Evolutionary conservation across 2,888 invertebrate species (phyloP), one percentile per base, ranked within the genome.

Genomic region (Theretra japonica): DNA sequence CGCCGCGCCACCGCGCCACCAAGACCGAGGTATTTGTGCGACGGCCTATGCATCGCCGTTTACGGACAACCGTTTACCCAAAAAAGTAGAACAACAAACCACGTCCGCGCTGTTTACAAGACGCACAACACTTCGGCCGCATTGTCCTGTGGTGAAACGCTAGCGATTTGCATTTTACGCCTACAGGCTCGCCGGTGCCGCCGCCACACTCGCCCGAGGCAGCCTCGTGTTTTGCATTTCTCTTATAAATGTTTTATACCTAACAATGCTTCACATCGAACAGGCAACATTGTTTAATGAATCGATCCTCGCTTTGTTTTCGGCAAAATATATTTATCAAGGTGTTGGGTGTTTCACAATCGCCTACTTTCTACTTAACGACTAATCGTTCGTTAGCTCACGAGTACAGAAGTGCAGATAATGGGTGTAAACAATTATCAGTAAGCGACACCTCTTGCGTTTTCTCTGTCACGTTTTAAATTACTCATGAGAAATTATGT

Each of bases 21-120:
- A 15, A 41, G 11, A 41, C 53, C 5, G 87, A 81, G 88, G 92
- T 88, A 92, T 91, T 89, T 89, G 86, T 85, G 91, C 92, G 92
- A 92, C 90, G 80, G 83, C 90, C 91, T 93, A 88, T 93, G 85
- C 88, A 83, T 76, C 79, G 75, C 94, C 93, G 88, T 91, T 89
- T 94, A 93, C 83, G 94, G 93, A 83, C 82, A 83, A 88, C 86
- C 88, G 88, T 90, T 93, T 90, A 92, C 88, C 94, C 93, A 94
- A 94, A 94, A 94, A 94, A 94, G 94, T 93, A 91, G 91, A 91
- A 91, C 93, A 90, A 88, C 91, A 88, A 90, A 89, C 90, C 89
- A 86, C 87, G 89, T 86, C 88, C 81, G 83, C 80, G 86, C 84
- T 93, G 94, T 94, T 94, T 92, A 94, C 94, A 94, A 87, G 91